These are phyloP conservation scores for Carcinoscorpius rotundicauda DNA, from an alignment of 1,140 invertebrate species.

Conservation along the genomic window DNA sequence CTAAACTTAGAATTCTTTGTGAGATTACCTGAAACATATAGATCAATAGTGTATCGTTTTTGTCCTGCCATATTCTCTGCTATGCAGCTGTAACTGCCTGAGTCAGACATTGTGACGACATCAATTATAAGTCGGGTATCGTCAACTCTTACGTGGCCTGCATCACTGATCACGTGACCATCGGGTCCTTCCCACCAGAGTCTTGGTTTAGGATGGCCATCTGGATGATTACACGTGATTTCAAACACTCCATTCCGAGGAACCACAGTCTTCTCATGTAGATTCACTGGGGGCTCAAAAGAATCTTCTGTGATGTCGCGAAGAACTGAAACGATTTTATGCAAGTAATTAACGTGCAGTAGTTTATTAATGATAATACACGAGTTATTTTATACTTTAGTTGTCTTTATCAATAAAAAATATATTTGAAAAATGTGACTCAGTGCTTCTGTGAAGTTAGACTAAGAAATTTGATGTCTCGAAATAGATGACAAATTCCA, in stretches of 20 bases:
- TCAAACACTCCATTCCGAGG: slow-evolving; percentile 45
- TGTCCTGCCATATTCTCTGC: slow-evolving; percentile 26
- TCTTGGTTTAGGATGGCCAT: slow-evolving; percentile 31
- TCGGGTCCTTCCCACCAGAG: slow-evolving; percentile 50
- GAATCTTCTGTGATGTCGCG: slow-evolving; percentile 21
- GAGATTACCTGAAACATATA: slow-evolving; percentile 18
- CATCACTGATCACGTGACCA: slow-evolving; percentile 45
- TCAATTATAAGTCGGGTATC: slow-evolving; percentile 49
- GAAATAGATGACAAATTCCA: no score
- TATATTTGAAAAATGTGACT: no score
- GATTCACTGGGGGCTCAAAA: slow-evolving; percentile 37
- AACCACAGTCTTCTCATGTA: slow-evolving; percentile 41
- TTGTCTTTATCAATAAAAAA: no score
- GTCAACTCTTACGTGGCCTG: slow-evolving; percentile 44
- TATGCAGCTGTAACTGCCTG: slow-evolving; percentile 29
- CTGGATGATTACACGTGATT: slow-evolving; percentile 47
- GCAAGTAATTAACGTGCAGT: no score
- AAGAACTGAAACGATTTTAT: no score
- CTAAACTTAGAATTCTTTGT: no score
- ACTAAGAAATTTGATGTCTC: no score
- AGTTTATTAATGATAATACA: no score
- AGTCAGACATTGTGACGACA: slow-evolving; percentile 35
- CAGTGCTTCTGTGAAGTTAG: no score
- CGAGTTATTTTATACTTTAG: no score
- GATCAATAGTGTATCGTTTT: slow-evolving; percentile 18